These are phyloP conservation scores for Falco punctatus DNA, from an alignment of 2,113 vertebrate genomes.

Conservation along the genomic window DNA sequence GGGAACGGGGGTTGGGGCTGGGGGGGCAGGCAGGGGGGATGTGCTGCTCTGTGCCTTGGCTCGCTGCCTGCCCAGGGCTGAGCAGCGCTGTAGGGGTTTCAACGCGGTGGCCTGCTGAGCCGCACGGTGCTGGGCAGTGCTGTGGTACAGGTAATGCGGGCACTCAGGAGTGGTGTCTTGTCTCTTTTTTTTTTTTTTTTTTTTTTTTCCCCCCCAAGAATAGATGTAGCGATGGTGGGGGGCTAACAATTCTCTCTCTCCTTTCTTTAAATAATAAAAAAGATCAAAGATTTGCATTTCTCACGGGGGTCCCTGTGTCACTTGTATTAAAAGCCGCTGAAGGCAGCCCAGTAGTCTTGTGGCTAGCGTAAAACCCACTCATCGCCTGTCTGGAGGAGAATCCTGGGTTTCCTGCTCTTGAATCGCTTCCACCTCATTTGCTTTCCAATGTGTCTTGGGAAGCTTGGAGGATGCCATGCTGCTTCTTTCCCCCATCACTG, in stretches of 20 bases:
- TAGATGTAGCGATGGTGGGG: neutral
- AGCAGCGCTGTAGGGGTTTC: neutral
- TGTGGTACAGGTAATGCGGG: neutral
- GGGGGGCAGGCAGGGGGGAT: neutral
- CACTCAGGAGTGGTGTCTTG: neutral
- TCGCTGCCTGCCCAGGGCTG: neutral
- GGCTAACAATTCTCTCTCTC: neutral
- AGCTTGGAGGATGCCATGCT: neutral
- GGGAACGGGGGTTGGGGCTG: accelerated
- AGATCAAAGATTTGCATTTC: neutral
- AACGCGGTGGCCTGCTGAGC: accelerated
- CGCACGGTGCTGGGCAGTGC: neutral
- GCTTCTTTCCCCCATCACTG: neutral
- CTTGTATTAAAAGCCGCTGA: neutral
- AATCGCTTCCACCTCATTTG: neutral
- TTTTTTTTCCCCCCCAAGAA: neutral
- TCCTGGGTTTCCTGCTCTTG: neutral
- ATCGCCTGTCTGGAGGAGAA: neutral
- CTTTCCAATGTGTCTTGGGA: neutral
- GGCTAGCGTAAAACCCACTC: neutral
- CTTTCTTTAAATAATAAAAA: neutral
- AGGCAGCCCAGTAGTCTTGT: neutral
- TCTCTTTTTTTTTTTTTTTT: no score
- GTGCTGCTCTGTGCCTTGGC: neutral
- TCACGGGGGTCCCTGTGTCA: neutral